These are phyloP conservation scores for Platycercus adscitus DNA, from an alignment of 2,113 vertebrate species.

Conservation along the genomic window DNA sequence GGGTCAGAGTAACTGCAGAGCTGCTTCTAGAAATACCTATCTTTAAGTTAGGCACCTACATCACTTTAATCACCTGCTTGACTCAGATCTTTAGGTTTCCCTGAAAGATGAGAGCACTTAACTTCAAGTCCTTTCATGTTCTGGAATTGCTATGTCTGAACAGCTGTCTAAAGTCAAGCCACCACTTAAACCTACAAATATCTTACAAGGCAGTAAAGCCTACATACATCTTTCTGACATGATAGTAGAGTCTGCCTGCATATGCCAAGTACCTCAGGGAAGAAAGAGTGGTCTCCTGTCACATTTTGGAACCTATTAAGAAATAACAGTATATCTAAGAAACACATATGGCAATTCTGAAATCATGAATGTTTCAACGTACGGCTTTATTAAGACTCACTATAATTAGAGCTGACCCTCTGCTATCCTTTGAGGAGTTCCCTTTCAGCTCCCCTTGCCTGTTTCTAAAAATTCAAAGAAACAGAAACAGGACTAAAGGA, in stretches of 20 bases:
- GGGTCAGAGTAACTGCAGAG: neutral
- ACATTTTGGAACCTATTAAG: neutral
- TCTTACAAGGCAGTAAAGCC: constrained; percentile 28
- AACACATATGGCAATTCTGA: neutral
- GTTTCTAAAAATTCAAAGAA: constrained; percentile 14
- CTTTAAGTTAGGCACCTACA: neutral
- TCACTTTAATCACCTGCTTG: constrained; percentile 4
- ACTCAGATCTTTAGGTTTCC: constrained; percentile 5
- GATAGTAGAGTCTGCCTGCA: neutral
- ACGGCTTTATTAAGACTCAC: neutral
- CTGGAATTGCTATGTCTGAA: neutral
- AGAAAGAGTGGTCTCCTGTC: neutral
- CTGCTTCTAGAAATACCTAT: neutral
- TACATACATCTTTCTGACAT: constrained; percentile 19
- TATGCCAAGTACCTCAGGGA: neutral
- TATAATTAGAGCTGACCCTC: neutral
- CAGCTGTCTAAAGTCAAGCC: constrained; percentile 40
- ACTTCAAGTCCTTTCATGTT: constrained; percentile 4
- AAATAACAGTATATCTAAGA: neutral
- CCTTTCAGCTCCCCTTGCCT: neutral
- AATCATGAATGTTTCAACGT: constrained; percentile 21
- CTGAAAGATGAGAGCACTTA: constrained; percentile 24
- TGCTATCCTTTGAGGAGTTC: neutral
- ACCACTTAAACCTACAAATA: constrained; percentile 40
- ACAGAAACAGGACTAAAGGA: neutral